Evolutionary conservation across 2,888 invertebrate genomes (phyloP).

Genomic region (Tiliacea citrago): DNA sequence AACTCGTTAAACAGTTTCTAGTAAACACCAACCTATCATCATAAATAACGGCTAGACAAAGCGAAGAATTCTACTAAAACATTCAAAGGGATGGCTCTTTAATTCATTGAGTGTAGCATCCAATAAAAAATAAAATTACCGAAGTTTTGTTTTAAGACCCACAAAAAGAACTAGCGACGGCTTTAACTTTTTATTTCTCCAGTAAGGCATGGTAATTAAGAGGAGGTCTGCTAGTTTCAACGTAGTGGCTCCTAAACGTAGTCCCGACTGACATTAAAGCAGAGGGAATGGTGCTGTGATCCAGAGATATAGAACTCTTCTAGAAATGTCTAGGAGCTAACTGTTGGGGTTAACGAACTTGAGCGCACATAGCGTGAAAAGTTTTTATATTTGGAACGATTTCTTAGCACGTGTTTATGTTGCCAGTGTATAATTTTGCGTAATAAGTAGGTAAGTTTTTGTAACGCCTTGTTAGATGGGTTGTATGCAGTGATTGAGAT

Average conservation of each 20-base stretch:
- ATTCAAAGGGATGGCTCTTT: constrained; percentile 58
- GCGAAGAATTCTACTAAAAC: constrained; percentile 47
- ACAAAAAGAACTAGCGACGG: constrained; percentile 75
- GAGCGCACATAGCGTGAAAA: constrained; percentile 62
- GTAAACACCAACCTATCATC: constrained; percentile 53
- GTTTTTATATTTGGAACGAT: constrained; percentile 63
- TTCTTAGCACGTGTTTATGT: constrained; percentile 62
- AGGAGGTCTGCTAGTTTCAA: constrained; percentile 76
- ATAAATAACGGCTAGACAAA: constrained; percentile 58
- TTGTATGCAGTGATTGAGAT: constrained; percentile 61
- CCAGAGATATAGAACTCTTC: constrained; percentile 62
- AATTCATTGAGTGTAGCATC: constrained; percentile 62
- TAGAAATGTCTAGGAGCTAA: constrained; percentile 62
- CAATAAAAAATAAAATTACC: constrained; percentile 65
- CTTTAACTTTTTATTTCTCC: constrained; percentile 78
- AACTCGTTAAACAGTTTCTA: constrained; percentile 50
- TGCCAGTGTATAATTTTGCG: constrained; percentile 61
- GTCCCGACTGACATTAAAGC: constrained; percentile 76
- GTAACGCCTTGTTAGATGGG: constrained; percentile 51
- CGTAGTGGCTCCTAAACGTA: constrained; percentile 76
- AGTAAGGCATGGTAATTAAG: constrained; percentile 85
- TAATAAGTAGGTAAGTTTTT: constrained; percentile 63
- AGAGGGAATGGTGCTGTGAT: constrained; percentile 72
- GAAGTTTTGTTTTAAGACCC: constrained; percentile 69
- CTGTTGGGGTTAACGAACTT: constrained; percentile 60